These are phyloP conservation scores for Grantiella picta DNA, from an alignment of 2,113 vertebrate genomes.

Conservation along the genomic window DNA sequence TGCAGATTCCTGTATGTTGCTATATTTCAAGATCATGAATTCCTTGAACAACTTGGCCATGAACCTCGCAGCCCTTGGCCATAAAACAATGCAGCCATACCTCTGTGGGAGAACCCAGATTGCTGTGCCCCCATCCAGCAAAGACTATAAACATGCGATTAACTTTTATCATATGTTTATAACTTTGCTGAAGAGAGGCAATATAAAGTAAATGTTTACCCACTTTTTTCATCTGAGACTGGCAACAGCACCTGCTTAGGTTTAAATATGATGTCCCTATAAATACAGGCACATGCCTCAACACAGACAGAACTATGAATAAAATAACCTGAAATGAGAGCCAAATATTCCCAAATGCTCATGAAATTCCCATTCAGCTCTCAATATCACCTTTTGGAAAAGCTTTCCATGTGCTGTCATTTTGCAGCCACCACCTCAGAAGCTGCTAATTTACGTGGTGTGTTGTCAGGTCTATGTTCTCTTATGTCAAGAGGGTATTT, in stretches of 20 bases:
- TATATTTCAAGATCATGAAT: background rate
- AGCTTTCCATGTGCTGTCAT: background rate
- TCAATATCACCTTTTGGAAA: background rate
- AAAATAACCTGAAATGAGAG: slow-evolving; percentile 22
- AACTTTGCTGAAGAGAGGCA: background rate
- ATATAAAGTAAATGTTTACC: background rate
- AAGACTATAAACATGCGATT: background rate
- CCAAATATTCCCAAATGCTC: background rate
- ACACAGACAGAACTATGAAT: slow-evolving; percentile 9
- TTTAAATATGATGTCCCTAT: background rate
- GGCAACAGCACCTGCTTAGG: background rate
- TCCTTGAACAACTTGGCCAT: background rate
- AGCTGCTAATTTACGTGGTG: background rate
- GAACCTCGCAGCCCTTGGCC: background rate
- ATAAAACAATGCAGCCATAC: background rate
- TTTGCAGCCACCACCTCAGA: background rate
- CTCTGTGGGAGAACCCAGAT: background rate
- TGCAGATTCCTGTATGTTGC: background rate
- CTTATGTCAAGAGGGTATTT: background rate
- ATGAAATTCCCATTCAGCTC: background rate
- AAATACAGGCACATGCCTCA: background rate
- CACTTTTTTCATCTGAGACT: background rate
- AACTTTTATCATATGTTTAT: background rate
- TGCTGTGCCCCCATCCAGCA: background rate
- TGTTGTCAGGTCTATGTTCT: background rate